Percentiles rank a stretch among this genome's conserved stretches.
Evolutionary conservation across 2,888 invertebrate genomes (phyloP).

Genomic region (Aphodius granarius): DNA sequence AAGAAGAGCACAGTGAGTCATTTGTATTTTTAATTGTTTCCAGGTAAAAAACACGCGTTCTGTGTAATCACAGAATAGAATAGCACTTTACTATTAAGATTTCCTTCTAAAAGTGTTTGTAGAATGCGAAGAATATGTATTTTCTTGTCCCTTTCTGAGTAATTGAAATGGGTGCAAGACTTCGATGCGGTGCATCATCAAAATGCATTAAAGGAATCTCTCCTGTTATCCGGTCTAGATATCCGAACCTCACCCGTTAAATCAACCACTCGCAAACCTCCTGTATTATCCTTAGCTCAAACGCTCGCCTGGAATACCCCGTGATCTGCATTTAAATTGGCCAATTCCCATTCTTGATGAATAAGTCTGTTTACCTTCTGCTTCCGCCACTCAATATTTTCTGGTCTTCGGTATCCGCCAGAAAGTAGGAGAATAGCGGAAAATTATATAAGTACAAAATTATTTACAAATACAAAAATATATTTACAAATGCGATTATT

Average conservation of each 20-base stretch:
- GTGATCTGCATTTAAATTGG: slow-evolving; percentile 13
- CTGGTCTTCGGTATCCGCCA: neutral
- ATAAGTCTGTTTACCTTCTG: neutral
- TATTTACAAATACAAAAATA: too few relatives aligned
- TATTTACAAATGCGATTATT: too few relatives aligned
- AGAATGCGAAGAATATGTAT: too few relatives aligned
- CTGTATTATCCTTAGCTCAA: neutral
- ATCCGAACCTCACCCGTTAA: neutral
- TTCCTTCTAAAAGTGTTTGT: too few relatives aligned
- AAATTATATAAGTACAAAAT: too few relatives aligned
- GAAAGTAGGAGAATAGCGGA: neutral
- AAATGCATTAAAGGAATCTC: neutral
- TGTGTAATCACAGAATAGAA: too few relatives aligned
- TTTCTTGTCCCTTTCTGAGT: neutral
- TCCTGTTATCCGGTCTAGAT: neutral
- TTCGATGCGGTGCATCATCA: neutral
- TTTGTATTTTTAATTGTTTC: too few relatives aligned
- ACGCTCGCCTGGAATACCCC: neutral
- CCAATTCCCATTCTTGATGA: slow-evolving; percentile 1
- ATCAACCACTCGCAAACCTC: neutral
- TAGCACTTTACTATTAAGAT: too few relatives aligned
- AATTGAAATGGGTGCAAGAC: neutral
- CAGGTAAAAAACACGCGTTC: too few relatives aligned
- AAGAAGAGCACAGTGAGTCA: too few relatives aligned
- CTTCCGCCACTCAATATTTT: neutral